Percentiles rank a stretch among this genome's conserved stretches.
Conservation (phyloP, 2,888 invertebrate species). For the Tinea trinotella region DNA sequence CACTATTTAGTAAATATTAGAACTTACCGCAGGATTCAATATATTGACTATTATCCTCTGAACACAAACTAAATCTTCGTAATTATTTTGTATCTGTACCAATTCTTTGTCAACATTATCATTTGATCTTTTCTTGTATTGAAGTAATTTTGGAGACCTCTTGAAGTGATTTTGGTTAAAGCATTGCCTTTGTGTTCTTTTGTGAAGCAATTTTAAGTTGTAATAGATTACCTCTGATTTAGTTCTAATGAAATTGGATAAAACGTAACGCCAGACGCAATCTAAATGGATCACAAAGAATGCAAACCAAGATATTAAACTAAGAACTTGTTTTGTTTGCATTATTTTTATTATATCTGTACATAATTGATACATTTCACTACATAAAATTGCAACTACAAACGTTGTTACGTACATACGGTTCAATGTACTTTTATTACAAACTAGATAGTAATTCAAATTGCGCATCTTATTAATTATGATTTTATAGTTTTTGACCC, state of each 20-base stretch:
- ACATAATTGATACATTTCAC: background rate
- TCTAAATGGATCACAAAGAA: slow-evolving; percentile 1
- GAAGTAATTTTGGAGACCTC: background rate
- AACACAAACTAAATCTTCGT: slow-evolving; percentile 1
- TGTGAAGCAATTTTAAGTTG: background rate
- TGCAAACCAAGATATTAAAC: background rate
- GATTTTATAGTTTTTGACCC: background rate
- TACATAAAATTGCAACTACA: background rate
- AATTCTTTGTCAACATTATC: background rate
- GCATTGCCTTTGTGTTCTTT: background rate
- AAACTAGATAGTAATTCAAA: background rate
- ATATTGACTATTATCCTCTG: background rate
- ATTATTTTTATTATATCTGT: background rate
- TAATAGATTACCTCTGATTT: background rate
- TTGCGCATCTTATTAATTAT: background rate
- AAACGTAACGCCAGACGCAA: background rate
- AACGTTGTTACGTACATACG: background rate
- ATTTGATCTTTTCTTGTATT: background rate
- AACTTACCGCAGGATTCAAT: slow-evolving; percentile 5
- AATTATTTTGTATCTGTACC: background rate
- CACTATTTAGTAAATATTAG: background rate
- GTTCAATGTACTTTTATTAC: background rate
- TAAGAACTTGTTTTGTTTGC: background rate
- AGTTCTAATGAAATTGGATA: background rate
- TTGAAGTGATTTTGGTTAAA: background rate